Base-by-base conservation (phyloP, 2,888 invertebrate genomes). In the Acanthosepion lycidas region DNA sequence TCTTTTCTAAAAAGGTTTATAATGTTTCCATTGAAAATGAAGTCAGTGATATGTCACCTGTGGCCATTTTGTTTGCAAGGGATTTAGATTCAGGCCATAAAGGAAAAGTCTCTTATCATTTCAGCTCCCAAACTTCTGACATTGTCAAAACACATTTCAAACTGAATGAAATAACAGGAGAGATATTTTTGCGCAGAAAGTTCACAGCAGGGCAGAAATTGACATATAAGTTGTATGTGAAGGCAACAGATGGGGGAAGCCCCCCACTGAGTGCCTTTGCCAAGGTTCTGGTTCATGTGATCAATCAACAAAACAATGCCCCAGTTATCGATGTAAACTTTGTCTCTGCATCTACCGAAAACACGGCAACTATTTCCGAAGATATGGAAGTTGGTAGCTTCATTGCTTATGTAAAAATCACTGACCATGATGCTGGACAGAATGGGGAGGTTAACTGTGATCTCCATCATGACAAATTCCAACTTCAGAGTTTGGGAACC, bases 361-460 rank as follows among this genome's bases (percentile, higher is more conserved):
- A 78, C n/a, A 78, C 33, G 18, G 78, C 78, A 78, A 78, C n/a
- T 3, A 78, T 78, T 15, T 95, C 95, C 15, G 98, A 98, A 96
- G 96, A 99, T 97, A 99, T 99, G 0, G 98, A 98, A 95, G 98
- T 99, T 97, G 99, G 99, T 55, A 98, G 99, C 59, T 98, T 99
- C 59, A 99, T 99, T 0, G 99, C 99, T 0, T 99, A 99, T 15
- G 98, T 99, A 15, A 99, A 99, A 0, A 99, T 99, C 0, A 95
- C 95, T 12, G 97, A 97, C 95, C 51, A 93, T 0, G 96, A 96
- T 95, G 95, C 95, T 94, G 97, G 96, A 8, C 94, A 95, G 23
- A 97, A 97, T 95, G 96, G 97, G 3, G 94, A 95, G 53, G 96
- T 97, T 4, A 94, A 95, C 8, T 97, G 97, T 95, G 95, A 95